A percentile compares a stretch with the other conserved stretches of the same genome.
Evolutionary conservation across 2,113 vertebrate species (phyloP).

Genomic region (Elachura formosa): DNA sequence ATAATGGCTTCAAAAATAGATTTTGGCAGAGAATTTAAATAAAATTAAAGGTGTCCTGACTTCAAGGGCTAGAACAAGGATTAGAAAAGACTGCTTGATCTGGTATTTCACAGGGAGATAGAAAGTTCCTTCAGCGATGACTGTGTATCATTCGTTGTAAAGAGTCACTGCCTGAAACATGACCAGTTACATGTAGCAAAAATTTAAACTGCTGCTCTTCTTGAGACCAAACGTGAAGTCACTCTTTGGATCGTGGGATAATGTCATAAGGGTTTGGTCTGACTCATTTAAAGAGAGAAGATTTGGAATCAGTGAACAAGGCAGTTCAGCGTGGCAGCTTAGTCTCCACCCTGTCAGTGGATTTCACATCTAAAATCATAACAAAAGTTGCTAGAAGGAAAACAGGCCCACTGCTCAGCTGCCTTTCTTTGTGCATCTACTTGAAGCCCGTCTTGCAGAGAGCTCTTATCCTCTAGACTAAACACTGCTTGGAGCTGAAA

Average conservation of each 20-base stretch:
- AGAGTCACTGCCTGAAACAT: neutral
- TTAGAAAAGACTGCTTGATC: neutral
- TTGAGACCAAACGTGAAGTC: conserved; percentile 24
- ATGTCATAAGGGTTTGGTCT: neutral
- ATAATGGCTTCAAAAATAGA: neutral
- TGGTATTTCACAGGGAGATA: neutral
- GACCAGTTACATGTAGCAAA: neutral
- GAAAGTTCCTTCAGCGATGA: neutral
- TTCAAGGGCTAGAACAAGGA: neutral
- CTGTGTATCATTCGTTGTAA: neutral
- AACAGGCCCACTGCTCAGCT: conserved; percentile 6
- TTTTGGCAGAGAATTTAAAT: neutral
- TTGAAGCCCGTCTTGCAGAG: conserved; percentile 31
- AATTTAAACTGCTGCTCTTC: neutral
- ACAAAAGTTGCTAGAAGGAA: conserved; percentile 37
- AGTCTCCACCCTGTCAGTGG: neutral
- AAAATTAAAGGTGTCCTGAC: neutral
- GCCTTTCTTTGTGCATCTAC: neutral
- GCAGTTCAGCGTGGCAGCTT: neutral
- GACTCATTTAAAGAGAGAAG: conserved; percentile 6
- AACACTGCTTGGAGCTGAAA: neutral
- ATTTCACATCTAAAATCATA: conserved; percentile 35
- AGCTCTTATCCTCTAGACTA: neutral
- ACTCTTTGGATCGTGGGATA: conserved; percentile 12
- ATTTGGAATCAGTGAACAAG: neutral